These are phyloP conservation scores for Colletes latitarsis DNA, from an alignment of 1,140 invertebrate species.

Conservation along the genomic window DNA sequence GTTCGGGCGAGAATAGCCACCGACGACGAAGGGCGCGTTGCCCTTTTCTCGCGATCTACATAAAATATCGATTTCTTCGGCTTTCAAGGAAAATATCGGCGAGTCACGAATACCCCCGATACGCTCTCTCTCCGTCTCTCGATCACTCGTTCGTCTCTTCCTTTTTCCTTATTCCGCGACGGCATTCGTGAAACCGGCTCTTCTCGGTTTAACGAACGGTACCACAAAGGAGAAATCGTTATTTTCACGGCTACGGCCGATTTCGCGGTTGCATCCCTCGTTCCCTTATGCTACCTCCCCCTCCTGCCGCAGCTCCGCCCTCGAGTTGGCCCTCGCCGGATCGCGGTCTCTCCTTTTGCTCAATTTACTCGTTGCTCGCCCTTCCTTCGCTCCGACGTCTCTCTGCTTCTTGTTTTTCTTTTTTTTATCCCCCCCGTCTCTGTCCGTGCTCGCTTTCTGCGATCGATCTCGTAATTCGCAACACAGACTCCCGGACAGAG, in stretches of 20 bases:
- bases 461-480: conserved; percentile 27
- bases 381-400: neutral
- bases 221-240: conserved; percentile 73
- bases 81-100: conserved; percentile 66
- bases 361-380: conserved; percentile 23
- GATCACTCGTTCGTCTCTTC: neutral
- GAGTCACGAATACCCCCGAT: conserved; percentile 68
- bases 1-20: conserved; percentile 61
- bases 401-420: neutral
- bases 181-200: conserved; percentile 47
- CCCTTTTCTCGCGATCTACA: conserved; percentile 71
- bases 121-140: neutral
- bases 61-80: conserved; percentile 72
- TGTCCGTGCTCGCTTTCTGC: neutral
- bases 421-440: neutral
- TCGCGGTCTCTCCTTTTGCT: conserved; percentile 18
- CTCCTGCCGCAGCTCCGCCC: conserved; percentile 36
- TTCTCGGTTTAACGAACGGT: conserved; percentile 64
- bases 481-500: neutral
- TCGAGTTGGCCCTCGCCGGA: conserved; percentile 27
- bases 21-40: conserved; percentile 64
- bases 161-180: neutral
- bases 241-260: conserved; percentile 73
- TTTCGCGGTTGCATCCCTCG: conserved; percentile 72
- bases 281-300: conserved; percentile 38